Evolutionary conservation across 1,140 invertebrate genomes (phyloP), one percentile per base, ranked within the genome.

Genomic region (Drosophila kanapiae): DNA sequence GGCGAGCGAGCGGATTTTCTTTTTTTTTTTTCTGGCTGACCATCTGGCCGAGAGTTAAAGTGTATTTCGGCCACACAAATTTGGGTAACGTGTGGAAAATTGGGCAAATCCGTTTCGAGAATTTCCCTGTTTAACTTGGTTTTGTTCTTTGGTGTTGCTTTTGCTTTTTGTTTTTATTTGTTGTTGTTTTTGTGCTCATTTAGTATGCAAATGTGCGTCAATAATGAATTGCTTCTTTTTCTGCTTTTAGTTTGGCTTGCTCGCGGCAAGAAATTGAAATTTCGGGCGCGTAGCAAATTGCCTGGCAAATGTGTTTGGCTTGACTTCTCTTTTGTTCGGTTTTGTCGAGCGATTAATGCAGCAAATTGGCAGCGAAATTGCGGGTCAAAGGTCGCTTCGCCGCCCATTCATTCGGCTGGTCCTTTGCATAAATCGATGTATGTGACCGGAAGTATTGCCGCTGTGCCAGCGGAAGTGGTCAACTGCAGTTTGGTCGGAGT

Each of bases 51-150:
- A n/a, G 31, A 35, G 18, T 70, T 70, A 35, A 72, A 75, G 59
- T 68, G 40, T 78, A 13, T 56, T 42, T 49, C 23, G 43, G 42
- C 43, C 67, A 58, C 53, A 59, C 59, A 16, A 58, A 75, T 62
- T 77, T 42, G 60, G 40, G 40, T 83, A 83, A 83, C 80, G 80
- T 83, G 81, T 83, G 70, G 75, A 80, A 83, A 83, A 83, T 83
- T 83, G 80, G 71, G 47, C 45, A 80, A 84, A 84, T 83, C 80
- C 80, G 75, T 40, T 83, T 40, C 33, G 27, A 48, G 56, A 58
- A 40, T 69, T 58, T 49, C 33, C 35, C 45, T 53, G 59, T 35
- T 54, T 63, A 61, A 37, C 42, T 61, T 62, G 43, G 40, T 47
- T 60, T 54, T 38, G 49, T 51, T 0, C 9, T 18, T 45, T 33